Evolutionary conservation across 2,113 vertebrate species (phyloP).

Genomic region (Pachycephala philippinensis): DNA sequence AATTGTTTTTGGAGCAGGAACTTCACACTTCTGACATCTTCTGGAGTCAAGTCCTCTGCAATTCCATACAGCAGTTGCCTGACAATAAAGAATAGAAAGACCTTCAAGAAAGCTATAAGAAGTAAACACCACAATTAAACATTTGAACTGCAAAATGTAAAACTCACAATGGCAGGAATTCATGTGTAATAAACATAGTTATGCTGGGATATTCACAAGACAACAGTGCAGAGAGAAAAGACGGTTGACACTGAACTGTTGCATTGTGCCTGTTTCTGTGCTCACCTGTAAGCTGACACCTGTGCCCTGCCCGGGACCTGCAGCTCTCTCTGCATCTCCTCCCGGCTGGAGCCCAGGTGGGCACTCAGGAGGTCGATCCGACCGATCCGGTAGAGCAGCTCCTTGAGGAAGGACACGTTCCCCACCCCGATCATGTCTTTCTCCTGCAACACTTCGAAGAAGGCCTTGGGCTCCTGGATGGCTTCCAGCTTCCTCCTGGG

Average conservation of each 20-base stretch:
- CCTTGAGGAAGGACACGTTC: constrained; percentile 62
- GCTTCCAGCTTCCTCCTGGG: constrained; percentile 45
- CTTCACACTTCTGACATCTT: not conserved
- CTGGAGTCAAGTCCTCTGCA: constrained; percentile 16
- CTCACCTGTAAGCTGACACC: constrained; percentile 70
- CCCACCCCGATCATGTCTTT: not conserved
- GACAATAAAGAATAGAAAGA: not conserved
- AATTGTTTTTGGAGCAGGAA: constrained; percentile 15
- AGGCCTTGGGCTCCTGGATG: constrained; percentile 34
- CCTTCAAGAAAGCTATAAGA: not conserved
- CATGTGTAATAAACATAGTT: not conserved
- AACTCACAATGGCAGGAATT: not conserved
- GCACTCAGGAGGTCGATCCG: constrained; percentile 50
- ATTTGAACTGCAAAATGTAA: not conserved
- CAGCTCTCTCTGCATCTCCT: constrained; percentile 47
- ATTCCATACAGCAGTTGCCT: constrained; percentile 47
- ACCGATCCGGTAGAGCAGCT: constrained; percentile 63
- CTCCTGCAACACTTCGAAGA: constrained; percentile 58
- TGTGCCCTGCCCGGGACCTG: not conserved
- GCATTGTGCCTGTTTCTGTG: not conserved
- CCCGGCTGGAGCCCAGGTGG: not conserved
- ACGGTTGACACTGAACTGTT: not conserved
- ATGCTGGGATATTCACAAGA: not conserved
- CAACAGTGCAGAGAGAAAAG: not conserved
- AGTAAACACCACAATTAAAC: not conserved